Base-by-base conservation (phyloP, 2,797 vertebrate genomes). In the Tapera naevia region DNA sequence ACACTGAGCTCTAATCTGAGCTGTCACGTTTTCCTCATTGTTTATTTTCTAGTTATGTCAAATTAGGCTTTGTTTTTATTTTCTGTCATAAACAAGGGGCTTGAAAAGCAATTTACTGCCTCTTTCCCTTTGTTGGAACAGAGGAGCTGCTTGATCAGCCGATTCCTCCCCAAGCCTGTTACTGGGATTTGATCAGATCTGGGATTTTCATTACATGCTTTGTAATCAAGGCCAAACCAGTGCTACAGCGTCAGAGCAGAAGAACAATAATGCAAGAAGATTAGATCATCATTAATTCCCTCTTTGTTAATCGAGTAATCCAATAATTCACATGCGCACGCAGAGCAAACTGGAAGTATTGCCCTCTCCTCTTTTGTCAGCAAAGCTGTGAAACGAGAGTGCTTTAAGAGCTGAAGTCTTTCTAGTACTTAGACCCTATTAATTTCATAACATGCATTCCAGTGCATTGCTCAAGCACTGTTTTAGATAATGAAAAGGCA, bases 281-380 rank as follows among this genome's bases (percentile, higher is more conserved):
- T 94, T 96, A 96, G 81, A 86, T 91, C 7, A 17, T 92, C 90
- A 72, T 93, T 97, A 97, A 96, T 95, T 95, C 95, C 46, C 39
- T 41, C 92, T 95, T 89, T 96, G 93, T 82, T 91, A 82, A 76
- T 93, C 0, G 64, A 53, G 50, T 97, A 96, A 97, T 96, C 96
- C 94, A 84, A 96, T 96, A 94, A 96, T 94, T 91, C 73, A 50
- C 81, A 86, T 7, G 82, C 72, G 48, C 65, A 53, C 51, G 2
- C 66, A 51, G 25, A 83, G 89, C 89, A 70, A 78, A 86, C 86
- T 30, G 19, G 9, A 89, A 95, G 70, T 6, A 46, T 2, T 81
- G 88, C 89, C 79, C 91, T 96, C 37, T 81, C 70, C 81, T 90
- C 81, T 56, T 46, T 28, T 71, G 72, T 45, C 86, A 67, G 86